Conservation (phyloP, 2,113 vertebrate species). For the Mastomys coucha region DNA sequence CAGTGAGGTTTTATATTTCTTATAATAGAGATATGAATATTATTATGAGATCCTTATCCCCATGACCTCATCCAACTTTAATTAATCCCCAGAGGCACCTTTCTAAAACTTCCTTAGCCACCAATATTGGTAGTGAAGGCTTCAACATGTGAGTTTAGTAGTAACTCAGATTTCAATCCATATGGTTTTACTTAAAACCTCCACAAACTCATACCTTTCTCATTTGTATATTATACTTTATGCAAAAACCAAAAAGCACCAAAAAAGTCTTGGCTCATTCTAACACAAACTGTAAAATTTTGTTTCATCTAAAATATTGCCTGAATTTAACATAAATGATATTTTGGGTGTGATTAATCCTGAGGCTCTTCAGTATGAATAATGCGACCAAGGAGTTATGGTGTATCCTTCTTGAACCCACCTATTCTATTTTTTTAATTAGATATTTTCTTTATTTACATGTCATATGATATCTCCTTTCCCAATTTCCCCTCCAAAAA, state of each 20-base stretch:
- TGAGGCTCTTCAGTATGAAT: background rate
- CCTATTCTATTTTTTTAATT: background rate
- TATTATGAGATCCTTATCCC: background rate
- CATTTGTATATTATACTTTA: background rate
- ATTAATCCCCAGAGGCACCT: background rate
- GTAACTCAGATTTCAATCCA: background rate
- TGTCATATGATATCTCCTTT: no score
- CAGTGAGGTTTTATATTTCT: background rate
- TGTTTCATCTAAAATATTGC: background rate
- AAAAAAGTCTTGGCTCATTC: background rate
- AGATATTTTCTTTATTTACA: no score
- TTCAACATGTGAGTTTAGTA: slow-evolving; percentile 12
- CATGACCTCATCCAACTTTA: slow-evolving; percentile 22
- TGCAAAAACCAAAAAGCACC: background rate
- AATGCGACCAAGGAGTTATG: background rate
- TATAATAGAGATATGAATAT: background rate
- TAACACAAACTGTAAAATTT: background rate
- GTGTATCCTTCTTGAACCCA: background rate
- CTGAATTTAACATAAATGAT: background rate
- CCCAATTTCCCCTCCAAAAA: no score
- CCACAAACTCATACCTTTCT: background rate
- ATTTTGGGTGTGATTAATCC: background rate
- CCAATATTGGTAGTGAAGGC: background rate
- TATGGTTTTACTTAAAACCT: background rate
- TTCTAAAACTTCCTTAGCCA: background rate